Conservation (phyloP, 92 coral and sea anemone species). For the Palythoa grandis region DNA sequence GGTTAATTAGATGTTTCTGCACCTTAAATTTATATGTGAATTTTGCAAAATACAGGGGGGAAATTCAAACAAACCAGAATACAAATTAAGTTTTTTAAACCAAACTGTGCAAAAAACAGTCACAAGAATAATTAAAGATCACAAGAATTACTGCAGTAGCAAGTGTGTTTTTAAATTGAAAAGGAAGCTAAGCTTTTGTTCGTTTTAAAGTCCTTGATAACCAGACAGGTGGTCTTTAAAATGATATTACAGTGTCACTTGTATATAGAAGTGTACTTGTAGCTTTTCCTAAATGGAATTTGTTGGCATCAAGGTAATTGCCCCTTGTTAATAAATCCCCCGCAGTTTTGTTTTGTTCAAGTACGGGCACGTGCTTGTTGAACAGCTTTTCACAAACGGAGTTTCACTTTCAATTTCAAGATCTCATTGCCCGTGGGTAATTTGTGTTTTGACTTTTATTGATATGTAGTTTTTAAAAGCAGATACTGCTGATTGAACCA, state of each 20-base stretch:
- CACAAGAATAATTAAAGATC: no score
- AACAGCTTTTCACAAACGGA: not conserved
- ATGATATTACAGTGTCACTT: not conserved
- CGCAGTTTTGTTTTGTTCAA: not conserved
- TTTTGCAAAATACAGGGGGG: no score
- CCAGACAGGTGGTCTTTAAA: constrained; percentile 23
- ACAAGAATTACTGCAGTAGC: no score
- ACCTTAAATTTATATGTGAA: no score
- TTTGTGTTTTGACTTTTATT: not conserved
- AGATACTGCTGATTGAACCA: not conserved
- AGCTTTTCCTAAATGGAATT: not conserved
- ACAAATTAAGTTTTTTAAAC: no score
- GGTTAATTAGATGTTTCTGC: no score
- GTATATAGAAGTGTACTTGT: not conserved
- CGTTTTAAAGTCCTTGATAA: not conserved
- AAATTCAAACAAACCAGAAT: no score
- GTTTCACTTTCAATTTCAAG: not conserved
- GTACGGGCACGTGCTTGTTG: not conserved
- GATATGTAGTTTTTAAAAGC: not conserved
- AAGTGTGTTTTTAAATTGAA: not conserved
- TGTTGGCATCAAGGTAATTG: not conserved
- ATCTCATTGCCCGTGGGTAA: not conserved
- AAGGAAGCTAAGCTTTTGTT: not conserved
- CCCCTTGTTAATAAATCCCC: not conserved
- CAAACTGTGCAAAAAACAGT: no score